These are phyloP conservation scores for Charaxes varanes DNA, from an alignment of 1,140 invertebrate species.

Conservation along the genomic window DNA sequence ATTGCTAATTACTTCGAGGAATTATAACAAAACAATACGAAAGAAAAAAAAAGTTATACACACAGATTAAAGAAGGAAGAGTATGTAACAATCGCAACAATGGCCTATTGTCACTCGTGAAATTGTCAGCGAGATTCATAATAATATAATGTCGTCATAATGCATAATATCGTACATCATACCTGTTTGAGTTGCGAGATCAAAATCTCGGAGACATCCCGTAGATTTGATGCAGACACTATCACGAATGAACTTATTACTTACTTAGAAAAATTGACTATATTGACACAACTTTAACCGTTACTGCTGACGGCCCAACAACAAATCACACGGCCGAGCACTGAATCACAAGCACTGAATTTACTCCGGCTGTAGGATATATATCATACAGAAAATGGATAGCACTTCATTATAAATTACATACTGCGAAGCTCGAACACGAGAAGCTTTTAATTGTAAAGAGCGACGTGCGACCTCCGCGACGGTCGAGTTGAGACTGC, in stretches of 20 bases:
- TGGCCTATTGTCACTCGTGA: conserved; percentile 17
- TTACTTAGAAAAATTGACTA: conserved; percentile 46
- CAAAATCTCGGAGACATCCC: conserved; percentile 44
- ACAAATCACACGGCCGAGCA: conserved; percentile 27
- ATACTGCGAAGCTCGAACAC: conserved; percentile 59
- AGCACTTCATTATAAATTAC: conserved; percentile 46
- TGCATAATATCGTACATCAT: conserved; percentile 4
- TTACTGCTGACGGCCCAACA: conserved; percentile 32
- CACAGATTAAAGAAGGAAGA: conserved; percentile 12
- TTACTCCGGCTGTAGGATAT: conserved; percentile 20
- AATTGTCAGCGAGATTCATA: conserved; percentile 1
- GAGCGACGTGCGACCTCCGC: conserved; percentile 26
- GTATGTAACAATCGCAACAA: conserved; percentile 20
- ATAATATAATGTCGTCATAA: background rate
- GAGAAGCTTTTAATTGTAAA: conserved; percentile 36
- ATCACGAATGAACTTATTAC: too few relatives aligned
- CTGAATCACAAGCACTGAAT: conserved; percentile 33
- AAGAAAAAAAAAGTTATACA: too few relatives aligned
- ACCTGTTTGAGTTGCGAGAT: conserved; percentile 44
- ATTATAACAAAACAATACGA: too few relatives aligned
- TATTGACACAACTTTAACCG: conserved; percentile 42
- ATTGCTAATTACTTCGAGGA: too few relatives aligned
- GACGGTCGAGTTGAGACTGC: conserved; percentile 48
- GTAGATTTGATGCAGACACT: conserved; percentile 40
- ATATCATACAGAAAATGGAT: conserved; percentile 23